Conservation (phyloP, 2,888 invertebrate genomes). For the Herminia tarsipennalis region DNA sequence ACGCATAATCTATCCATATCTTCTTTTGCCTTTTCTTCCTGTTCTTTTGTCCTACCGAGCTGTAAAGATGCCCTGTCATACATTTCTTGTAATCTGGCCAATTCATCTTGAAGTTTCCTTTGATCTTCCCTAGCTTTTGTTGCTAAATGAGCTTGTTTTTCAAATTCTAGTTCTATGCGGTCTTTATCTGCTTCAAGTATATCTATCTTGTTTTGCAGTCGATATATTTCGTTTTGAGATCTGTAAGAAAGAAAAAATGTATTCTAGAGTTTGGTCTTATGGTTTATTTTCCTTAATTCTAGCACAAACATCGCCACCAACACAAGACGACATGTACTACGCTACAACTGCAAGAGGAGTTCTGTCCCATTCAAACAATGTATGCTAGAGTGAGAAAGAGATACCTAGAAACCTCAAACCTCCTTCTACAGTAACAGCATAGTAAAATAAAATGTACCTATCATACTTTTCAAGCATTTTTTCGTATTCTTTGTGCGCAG, state of each 20-base stretch:
- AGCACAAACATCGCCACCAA: constrained; percentile 57
- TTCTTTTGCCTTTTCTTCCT: constrained; percentile 96
- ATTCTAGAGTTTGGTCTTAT: constrained; percentile 8
- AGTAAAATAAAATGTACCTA: constrained; percentile 84
- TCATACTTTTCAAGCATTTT: constrained; percentile 97
- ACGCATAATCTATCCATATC: constrained; percentile 91
- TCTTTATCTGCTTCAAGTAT: constrained; percentile 95
- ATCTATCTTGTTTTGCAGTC: constrained; percentile 95
- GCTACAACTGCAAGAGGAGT: background rate
- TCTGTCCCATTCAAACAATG: background rate
- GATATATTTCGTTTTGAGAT: constrained; percentile 95
- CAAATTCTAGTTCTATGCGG: constrained; percentile 93
- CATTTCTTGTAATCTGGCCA: constrained; percentile 94
- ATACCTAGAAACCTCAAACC: background rate
- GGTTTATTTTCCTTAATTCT: constrained; percentile 32
- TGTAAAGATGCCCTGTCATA: constrained; percentile 95
- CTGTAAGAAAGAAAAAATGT: constrained; percentile 80
- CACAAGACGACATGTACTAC: constrained; percentile 72
- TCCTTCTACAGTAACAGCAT: constrained; percentile 6
- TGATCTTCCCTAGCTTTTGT: constrained; percentile 94
- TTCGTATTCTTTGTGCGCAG: constrained; percentile 95
- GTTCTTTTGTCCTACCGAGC: constrained; percentile 93
- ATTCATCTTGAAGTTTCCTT: constrained; percentile 94
- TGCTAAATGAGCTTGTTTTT: constrained; percentile 92
- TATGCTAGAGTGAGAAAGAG: no score